A percentile compares a stretch with the other conserved stretches of the same genome.
phyloP scores from a whole-genome alignment of 2,113 vertebrate genomes.

The Lagopus muta region DNA sequence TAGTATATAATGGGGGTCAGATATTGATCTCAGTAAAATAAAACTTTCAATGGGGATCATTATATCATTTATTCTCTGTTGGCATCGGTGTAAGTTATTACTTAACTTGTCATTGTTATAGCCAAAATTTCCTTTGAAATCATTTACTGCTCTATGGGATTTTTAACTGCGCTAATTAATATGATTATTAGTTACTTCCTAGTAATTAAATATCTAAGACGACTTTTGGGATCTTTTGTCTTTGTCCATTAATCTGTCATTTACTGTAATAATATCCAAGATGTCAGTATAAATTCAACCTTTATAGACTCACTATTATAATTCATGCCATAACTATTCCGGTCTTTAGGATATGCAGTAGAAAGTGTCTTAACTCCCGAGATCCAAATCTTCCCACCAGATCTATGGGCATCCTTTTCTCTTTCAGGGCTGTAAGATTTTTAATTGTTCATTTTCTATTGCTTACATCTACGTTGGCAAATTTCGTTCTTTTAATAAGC shows the following conservation, averaged over 20 bases:
- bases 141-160: constrained; percentile 58
- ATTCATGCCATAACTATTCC: constrained; percentile 4
- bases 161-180: constrained; percentile 73
- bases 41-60: constrained; percentile 65
- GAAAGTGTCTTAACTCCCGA: not conserved
- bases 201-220: constrained; percentile 63
- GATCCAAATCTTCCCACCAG: not conserved
- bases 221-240: constrained; percentile 42
- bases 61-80: constrained; percentile 67
- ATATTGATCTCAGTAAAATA: constrained; percentile 72
- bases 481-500: not conserved
- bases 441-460: not conserved
- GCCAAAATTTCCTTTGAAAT: constrained; percentile 68
- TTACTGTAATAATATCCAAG: constrained; percentile 65
- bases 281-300: constrained; percentile 65
- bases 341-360: not conserved
- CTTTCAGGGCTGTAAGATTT: not conserved
- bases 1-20: constrained; percentile 62
- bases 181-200: constrained; percentile 72
- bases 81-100: constrained; percentile 51
- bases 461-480: not conserved
- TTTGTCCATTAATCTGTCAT: constrained; percentile 70
- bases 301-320: constrained; percentile 47
- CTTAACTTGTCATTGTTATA: constrained; percentile 71
- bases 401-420: not conserved